Evolutionary conservation across 2,888 invertebrate genomes (phyloP), one percentile per base, ranked within the genome.

Genomic region (Patella depressa): DNA sequence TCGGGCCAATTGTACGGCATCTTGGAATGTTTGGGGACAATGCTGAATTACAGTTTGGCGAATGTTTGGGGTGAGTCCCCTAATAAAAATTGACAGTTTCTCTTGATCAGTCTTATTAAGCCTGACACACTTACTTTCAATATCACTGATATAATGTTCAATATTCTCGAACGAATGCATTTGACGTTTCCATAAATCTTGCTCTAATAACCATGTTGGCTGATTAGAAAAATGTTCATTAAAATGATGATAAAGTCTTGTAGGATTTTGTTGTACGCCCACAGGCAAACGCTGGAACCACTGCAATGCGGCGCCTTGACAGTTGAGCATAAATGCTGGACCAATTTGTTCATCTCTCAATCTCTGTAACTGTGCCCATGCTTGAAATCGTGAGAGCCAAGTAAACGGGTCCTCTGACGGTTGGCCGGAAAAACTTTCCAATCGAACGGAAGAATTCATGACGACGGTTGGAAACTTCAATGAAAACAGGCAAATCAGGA

Each of bases 341-440:
- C 53, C 45, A 45, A 53, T 29, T n/a, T 29, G n/a, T 53, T 53
- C 45, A 29, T 72, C 72, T n/a, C 29, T 24, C 11, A 72, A 29
- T 72, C 53, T 19, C n/a, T 53, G 53, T 14, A 72, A n/a, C n/a
- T 72, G 14, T 15, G 72, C 34, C 72, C 72, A 72, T 72, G 72
- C 72, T 72, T 17, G 19, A 72, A 72, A 72, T 45, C 72, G 72
- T 53, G 19, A 34, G 15, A 72, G 14, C 72, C 72, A 72, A 19
- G 24, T 65, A 24, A 19, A 24, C 12, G 65, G 19, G 14, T 65
- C 65, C 14, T 65, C 65, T 19, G 65, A 65, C 14, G 65, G 65
- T 24, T 24, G 65, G 19, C 65, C 65, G 14, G 19, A 65, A 24
- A 65, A 45, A 9, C 9, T 45, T 45, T 45, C 45, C 45, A 45